These are phyloP conservation scores for Lamellibrachia satsuma DNA, from an alignment of 2,888 invertebrate species.

Conservation along the genomic window DNA sequence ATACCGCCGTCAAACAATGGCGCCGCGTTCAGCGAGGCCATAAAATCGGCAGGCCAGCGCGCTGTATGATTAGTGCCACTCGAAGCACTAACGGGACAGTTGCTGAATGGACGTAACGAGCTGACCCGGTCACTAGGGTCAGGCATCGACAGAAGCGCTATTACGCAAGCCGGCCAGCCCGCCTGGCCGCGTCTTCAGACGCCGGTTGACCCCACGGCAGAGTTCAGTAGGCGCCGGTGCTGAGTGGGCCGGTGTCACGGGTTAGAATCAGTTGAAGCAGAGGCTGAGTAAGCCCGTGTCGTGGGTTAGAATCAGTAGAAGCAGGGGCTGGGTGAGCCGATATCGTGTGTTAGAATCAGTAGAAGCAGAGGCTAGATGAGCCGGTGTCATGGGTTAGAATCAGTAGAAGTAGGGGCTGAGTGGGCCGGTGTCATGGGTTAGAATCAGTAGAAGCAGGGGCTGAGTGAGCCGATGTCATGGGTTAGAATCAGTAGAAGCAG, in stretches of 20 bases:
- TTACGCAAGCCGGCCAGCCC: background rate
- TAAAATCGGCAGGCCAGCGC: background rate
- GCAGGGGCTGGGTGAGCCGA: too few relatives aligned
- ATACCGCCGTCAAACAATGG: background rate
- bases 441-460: too few relatives aligned
- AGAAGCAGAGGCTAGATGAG: too few relatives aligned
- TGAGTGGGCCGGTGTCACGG: background rate
- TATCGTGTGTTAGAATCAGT: too few relatives aligned
- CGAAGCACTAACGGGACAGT: background rate
- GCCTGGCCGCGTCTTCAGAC: background rate
- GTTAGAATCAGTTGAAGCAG: too few relatives aligned
- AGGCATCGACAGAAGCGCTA: background rate
- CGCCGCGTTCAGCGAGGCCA: background rate
- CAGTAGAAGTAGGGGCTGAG: too few relatives aligned
- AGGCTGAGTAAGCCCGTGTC: too few relatives aligned
- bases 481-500: too few relatives aligned
- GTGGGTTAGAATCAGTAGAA: too few relatives aligned
- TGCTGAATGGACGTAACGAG: background rate
- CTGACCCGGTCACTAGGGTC: background rate
- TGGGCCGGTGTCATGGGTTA: too few relatives aligned
- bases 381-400: too few relatives aligned
- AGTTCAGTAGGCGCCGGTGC: background rate
- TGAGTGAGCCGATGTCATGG: too few relatives aligned
- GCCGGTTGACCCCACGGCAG: slow-evolving; percentile 12
- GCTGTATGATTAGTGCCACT: background rate